Evolutionary conservation across 2,113 vertebrate genomes (phyloP).

Genomic region (Tringa solitaria): DNA sequence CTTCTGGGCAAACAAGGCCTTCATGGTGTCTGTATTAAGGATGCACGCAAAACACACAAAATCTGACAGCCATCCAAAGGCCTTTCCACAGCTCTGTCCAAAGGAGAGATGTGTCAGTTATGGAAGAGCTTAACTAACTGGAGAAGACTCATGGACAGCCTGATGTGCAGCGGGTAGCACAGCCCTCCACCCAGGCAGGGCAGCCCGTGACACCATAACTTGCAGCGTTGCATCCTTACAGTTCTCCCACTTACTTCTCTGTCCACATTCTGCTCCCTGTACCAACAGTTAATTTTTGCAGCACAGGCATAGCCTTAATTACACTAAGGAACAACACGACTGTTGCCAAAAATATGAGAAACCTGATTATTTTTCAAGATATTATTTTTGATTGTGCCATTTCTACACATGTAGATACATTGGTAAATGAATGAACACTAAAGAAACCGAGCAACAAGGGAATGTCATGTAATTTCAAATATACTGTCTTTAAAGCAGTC

Average conservation of each 20-base stretch:
- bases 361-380: background rate
- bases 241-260: background rate
- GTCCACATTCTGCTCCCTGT: background rate
- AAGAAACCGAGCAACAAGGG: background rate
- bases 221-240: background rate
- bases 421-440: background rate
- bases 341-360: background rate
- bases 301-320: background rate
- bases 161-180: accelerated
- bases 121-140: background rate
- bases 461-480: background rate
- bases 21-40: background rate
- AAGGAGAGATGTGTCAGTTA: background rate
- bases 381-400: background rate
- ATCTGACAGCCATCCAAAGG: background rate
- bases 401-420: background rate
- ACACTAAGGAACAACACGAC: background rate
- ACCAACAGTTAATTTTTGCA: background rate
- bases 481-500: background rate
- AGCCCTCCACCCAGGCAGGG: background rate
- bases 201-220: accelerated
- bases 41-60: background rate
- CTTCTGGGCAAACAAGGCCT: background rate
- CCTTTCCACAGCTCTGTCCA: background rate
- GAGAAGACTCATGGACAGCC: background rate